Base-by-base conservation (phyloP, 2,888 invertebrate genomes). In the Sialis fuliginosa region DNA sequence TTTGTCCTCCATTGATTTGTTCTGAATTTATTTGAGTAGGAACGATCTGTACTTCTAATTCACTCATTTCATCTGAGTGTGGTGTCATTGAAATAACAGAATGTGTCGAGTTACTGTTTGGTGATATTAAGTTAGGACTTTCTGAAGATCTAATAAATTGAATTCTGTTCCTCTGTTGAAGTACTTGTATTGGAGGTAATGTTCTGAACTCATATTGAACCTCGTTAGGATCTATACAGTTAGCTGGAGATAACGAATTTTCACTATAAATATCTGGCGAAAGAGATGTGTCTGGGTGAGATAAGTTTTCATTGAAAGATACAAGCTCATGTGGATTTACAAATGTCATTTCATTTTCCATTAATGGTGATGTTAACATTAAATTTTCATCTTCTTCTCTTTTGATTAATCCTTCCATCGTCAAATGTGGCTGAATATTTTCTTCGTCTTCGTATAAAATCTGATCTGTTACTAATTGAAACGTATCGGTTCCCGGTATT, bases 391-490 rank as follows among this genome's bases (percentile, higher is more conserved):
- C 60, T 4, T 60, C 55, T 22, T 57, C 22, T 22, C 22, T 22
- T 22, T 22, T 22, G 22, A 22, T 22, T 22, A 22, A 22, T 22
- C 22, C 51, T 39, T 62, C 58, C 42, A 64, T 63, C 33, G 61
- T 51, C 52, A 47, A 49, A 39, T 48, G 56, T 40, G 75, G 74
- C 52, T 71, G 71, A 13, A 69, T 68, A 44, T 73, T 73, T 54
- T 79, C 79, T 50, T 77, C 77, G 59, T 79, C 75, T 50, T 77
- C 76, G 48, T 77, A 75, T 46, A 72, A 60, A 45, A 71, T 60
- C 44, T 70, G 69, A 7, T 72, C 69, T 6, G 75, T 69, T 9
- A 79, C 70, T 52, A 80, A 58, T 54, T 80, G 79, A 56, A 78
- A 81, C 4, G 73, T 68, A 58, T 77, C 77, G 6, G 72, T 68